Base-by-base conservation (phyloP, 2,888 invertebrate species). In the Epinotia demarniana region DNA sequence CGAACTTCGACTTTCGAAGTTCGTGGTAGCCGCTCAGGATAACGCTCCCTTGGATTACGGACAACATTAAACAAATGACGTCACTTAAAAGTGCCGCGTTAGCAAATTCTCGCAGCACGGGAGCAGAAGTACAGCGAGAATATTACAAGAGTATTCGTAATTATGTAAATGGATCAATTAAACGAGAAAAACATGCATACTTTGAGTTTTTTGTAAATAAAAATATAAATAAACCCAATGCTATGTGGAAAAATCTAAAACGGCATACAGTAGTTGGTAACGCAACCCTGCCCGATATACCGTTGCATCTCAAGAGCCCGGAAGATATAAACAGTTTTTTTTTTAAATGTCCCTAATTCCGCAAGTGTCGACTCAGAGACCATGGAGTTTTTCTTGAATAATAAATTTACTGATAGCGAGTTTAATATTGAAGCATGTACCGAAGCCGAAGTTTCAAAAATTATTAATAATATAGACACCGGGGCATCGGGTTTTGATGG, bases 221-320 rank as follows among this genome's bases (percentile, higher is more conserved):
- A n/a, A n/a, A n/a, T n/a, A n/a, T n/a, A n/a, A n/a, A n/a, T 60
- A 49, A 60, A n/a, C 69, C 69, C 1, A 3, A 8, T 27, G 5
- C 9, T 23, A 69, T 69, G 69, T 69, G 69, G 69, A 11, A 23
- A 2, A 43, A 69, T n/a, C 16, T 69, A 3, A 69, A 69, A 27
- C 58, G 68, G 2, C 58, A 58, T 12, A 58, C 68, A 3, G 58
- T 8, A 1, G 43, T 58, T 1, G 69, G 60, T 11, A 60, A 16
- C n/a, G 39, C 46, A 18, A 4, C 12, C 8, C 8, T 8, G 13
- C 43, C 69, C 1, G 11, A 9, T 11, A 27, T 69, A 27, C 69
- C 69, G 16, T 46, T 60, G 11, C 60, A 69, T 49, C n/a, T 69
- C 0, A 60, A 23, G 9, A 49, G 18, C 8, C 69, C 69, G 5